Evolutionary conservation across 2,888 invertebrate genomes (phyloP).

Genomic region (Podabrus alpinus): DNA sequence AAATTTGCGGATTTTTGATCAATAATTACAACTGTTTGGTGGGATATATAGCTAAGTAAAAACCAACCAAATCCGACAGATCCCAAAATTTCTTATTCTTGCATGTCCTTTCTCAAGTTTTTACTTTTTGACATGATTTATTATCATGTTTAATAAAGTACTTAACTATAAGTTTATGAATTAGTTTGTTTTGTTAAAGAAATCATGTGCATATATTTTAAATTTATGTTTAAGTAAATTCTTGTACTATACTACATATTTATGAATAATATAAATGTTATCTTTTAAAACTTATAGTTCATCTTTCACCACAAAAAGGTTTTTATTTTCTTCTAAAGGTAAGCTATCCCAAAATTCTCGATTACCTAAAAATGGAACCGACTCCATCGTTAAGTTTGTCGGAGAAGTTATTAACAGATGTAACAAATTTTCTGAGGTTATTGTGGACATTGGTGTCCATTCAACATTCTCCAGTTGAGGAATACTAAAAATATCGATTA

Average conservation of each 20-base stretch:
- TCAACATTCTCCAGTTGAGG: conserved; percentile 43
- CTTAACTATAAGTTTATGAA: not conserved
- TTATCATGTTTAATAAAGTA: not conserved
- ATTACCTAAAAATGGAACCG: conserved; percentile 59
- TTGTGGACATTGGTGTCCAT: conserved; percentile 60
- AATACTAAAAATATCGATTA: conserved; percentile 29
- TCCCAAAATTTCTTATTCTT: too few species aligned
- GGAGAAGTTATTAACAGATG: conserved; percentile 62
- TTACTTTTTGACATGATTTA: not conserved
- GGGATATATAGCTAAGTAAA: not conserved
- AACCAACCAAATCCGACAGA: too few species aligned
- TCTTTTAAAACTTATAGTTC: conserved; percentile 52
- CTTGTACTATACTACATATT: not conserved
- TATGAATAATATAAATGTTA: too few species aligned
- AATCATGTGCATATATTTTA: not conserved
- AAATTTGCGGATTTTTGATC: not conserved
- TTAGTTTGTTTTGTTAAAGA: not conserved
- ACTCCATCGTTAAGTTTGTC: conserved; percentile 55
- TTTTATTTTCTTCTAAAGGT: conserved; percentile 64
- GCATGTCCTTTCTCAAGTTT: not conserved
- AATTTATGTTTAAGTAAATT: not conserved
- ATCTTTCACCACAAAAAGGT: conserved; percentile 51
- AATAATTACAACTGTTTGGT: not conserved
- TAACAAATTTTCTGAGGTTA: conserved; percentile 52
- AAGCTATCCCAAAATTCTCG: conserved; percentile 66